These are phyloP conservation scores for Pangasius larnaudii DNA, from an alignment of 2,797 vertebrate genomes.

Conservation along the genomic window DNA sequence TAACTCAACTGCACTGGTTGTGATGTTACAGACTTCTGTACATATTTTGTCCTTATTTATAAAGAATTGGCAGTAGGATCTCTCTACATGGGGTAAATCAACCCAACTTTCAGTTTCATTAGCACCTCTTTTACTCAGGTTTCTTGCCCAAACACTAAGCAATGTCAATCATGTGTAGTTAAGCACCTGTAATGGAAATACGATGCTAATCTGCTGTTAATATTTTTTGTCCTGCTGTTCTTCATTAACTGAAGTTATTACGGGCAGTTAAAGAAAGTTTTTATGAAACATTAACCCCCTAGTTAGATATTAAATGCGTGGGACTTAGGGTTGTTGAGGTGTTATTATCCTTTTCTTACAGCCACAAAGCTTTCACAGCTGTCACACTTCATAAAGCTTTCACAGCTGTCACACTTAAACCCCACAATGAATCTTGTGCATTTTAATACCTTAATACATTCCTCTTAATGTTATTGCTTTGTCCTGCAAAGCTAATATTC, in stretches of 20 bases:
- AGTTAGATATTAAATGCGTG: constrained; percentile 27
- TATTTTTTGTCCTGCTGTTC: constrained; percentile 40
- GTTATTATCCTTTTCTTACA: neutral
- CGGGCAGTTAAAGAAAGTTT: neutral
- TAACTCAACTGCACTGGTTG: too few relatives aligned
- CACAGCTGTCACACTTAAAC: neutral
- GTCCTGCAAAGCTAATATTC: neutral
- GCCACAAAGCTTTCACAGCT: neutral
- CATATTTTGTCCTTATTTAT: neutral
- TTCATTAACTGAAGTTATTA: constrained; percentile 43
- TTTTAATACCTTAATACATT: neutral
- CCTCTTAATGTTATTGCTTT: neutral
- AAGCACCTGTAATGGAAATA: constrained; percentile 36
- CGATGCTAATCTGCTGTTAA: constrained; percentile 30
- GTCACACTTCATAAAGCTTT: constrained; percentile 7
- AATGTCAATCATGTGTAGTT: constrained; percentile 29
- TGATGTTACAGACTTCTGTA: neutral
- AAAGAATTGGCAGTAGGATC: neutral
- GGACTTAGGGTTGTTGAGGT: constrained; percentile 10
- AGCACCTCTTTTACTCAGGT: constrained; percentile 3
- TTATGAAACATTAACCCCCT: constrained; percentile 35
- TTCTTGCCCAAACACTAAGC: constrained; percentile 11
- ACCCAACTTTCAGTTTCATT: neutral
- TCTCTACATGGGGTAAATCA: constrained; percentile 20
- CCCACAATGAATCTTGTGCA: neutral